Percentiles rank a stretch among this genome's conserved stretches.
These are phyloP conservation scores for Zophobas atratus DNA, from an alignment of 1,140 invertebrate species.

Conservation along the genomic window DNA sequence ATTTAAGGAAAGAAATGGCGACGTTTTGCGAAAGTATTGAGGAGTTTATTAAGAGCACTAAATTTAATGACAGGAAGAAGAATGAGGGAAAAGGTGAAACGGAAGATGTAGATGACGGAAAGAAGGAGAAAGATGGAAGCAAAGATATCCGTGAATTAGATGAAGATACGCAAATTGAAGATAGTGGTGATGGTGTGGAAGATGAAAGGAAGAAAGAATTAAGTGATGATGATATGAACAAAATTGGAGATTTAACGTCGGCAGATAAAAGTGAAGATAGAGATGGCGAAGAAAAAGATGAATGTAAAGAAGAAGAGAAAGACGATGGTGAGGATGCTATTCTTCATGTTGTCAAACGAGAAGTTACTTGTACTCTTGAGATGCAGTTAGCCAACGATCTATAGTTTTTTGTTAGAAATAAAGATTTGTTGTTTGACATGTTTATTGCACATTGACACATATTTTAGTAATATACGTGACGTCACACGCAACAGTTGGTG, in stretches of 20 bases:
- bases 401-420: slow-evolving; percentile 56
- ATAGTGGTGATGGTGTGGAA: slow-evolving; percentile 13
- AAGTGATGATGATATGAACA: slow-evolving; percentile 14
- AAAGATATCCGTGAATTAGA: not conserved
- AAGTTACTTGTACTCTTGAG: slow-evolving; percentile 60
- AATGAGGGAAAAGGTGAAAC: slow-evolving; percentile 16
- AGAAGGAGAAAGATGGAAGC: slow-evolving; percentile 17
- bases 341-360: slow-evolving; percentile 48
- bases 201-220: slow-evolving; percentile 14
- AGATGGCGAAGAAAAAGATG: slow-evolving; percentile 22
- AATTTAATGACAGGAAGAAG: slow-evolving; percentile 13
- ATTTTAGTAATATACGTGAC: no score
- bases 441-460: not conserved
- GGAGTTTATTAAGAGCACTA: slow-evolving; percentile 57
- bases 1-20: slow-evolving; percentile 57
- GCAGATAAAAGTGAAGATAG: slow-evolving; percentile 20
- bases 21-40: slow-evolving; percentile 57
- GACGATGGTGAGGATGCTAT: not conserved
- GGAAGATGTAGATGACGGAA: slow-evolving; percentile 21
- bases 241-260: slow-evolving; percentile 17
- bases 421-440: not conserved
- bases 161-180: slow-evolving; percentile 16
- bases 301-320: not conserved
- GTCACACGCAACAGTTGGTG: no score
- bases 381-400: slow-evolving; percentile 60